Conservation (phyloP, 2,888 invertebrate genomes). For the Xestia ashworthii region DNA sequence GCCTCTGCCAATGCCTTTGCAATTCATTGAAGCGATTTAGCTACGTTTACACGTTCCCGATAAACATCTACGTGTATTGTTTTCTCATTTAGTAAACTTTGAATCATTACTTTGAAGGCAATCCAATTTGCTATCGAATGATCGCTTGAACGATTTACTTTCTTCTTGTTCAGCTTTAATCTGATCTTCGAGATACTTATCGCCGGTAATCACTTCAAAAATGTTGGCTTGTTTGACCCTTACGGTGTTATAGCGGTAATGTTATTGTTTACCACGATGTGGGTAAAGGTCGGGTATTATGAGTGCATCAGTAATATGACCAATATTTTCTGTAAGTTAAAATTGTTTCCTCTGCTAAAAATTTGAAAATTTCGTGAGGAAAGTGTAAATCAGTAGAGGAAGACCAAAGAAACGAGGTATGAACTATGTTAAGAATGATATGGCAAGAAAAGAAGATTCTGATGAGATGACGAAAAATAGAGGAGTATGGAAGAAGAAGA, state of each 20-base stretch:
- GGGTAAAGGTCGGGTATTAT: slow-evolving; percentile 47
- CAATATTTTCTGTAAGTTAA: not conserved
- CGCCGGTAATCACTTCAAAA: slow-evolving; percentile 60
- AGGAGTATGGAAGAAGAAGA: no score
- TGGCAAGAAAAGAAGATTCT: no score
- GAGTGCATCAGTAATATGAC: slow-evolving; percentile 20
- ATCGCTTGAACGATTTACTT: slow-evolving; percentile 76
- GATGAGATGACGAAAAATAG: no score
- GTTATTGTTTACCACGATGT: slow-evolving; percentile 49
- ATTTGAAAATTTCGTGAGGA: no score
- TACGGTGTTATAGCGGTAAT: slow-evolving; percentile 53
- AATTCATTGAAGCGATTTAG: slow-evolving; percentile 68
- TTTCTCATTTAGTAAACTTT: slow-evolving; percentile 72
- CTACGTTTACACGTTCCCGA: slow-evolving; percentile 75
- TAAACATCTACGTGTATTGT: slow-evolving; percentile 72
- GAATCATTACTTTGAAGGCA: slow-evolving; percentile 75
- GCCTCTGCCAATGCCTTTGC: slow-evolving; percentile 55
- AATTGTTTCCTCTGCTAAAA: not conserved
- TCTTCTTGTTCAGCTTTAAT: slow-evolving; percentile 72
- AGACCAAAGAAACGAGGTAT: no score
- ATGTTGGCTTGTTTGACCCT: slow-evolving; percentile 63
- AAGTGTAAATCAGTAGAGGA: no score
- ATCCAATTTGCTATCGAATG: slow-evolving; percentile 66
- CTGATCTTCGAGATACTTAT: slow-evolving; percentile 67
- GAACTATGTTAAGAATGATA: no score